Conservation (phyloP, 2,113 vertebrate genomes). For the Crotalus horridus region DNA sequence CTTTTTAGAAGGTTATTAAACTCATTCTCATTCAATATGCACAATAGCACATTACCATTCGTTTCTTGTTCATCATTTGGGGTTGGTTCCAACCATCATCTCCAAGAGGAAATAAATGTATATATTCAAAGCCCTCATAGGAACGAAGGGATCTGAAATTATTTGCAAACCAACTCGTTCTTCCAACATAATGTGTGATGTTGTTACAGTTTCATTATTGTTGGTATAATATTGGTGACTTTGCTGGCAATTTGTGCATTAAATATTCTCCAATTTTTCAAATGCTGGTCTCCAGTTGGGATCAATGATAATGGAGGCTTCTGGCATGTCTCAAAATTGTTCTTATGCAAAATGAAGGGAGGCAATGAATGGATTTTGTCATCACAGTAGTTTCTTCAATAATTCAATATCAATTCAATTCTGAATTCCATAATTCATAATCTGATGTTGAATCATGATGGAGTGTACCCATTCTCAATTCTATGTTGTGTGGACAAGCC, state of each 20-base stretch:
- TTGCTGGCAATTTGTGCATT: not conserved
- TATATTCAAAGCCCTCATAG: not conserved
- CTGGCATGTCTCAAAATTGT: not conserved
- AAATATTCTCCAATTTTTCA: not conserved
- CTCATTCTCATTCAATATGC: not conserved
- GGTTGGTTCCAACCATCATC: not conserved
- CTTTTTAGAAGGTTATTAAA: not conserved
- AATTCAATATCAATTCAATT: not conserved
- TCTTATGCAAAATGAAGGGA: not conserved
- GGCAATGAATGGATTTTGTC: not conserved
- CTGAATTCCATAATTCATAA: not conserved
- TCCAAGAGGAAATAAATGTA: not conserved
- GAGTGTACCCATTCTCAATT: not conserved
- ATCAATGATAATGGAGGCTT: not conserved
- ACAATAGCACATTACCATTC: not conserved
- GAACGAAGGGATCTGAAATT: not conserved
- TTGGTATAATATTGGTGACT: not conserved
- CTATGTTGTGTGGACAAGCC: not conserved
- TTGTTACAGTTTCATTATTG: not conserved
- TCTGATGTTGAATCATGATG: not conserved
- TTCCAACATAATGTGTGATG: not conserved
- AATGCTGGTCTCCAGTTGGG: not conserved
- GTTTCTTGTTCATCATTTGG: not conserved
- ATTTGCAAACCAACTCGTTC: not conserved
- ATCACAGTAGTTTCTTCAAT: not conserved